Evolutionary conservation across 2,113 vertebrate species (phyloP).

Genomic region (Antigone vipio): DNA sequence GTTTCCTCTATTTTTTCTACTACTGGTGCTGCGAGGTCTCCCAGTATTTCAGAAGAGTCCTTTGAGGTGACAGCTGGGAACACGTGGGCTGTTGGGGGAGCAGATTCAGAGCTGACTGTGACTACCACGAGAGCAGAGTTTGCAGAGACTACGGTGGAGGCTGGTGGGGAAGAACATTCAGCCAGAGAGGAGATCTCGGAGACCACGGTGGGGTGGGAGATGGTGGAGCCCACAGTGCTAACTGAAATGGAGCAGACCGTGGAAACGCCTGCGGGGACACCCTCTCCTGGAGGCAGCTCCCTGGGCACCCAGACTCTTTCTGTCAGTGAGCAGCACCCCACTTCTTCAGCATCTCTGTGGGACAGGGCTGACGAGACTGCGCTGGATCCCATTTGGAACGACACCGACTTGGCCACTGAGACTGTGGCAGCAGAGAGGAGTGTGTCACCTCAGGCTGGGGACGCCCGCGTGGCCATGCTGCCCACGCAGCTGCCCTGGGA

Average conservation of each 20-base stretch:
- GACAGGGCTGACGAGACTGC: not conserved
- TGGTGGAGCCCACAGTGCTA: not conserved
- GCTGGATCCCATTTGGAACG: not conserved
- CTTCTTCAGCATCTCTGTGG: not conserved
- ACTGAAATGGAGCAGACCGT: not conserved
- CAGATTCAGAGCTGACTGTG: not conserved
- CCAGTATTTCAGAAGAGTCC: constrained; percentile 3
- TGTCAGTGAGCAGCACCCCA: not conserved
- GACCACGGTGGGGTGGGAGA: not conserved
- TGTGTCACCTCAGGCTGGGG: constrained; percentile 31
- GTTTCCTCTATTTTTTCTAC: constrained; percentile 44
- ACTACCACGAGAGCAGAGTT: not conserved
- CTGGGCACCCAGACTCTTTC: not conserved
- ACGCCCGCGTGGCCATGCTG: not conserved
- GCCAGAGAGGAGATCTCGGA: not conserved
- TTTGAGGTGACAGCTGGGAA: not conserved
- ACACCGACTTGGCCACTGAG: constrained; percentile 17
- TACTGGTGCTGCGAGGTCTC: not conserved
- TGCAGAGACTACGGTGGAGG: not conserved
- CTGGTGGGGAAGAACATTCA: constrained; percentile 16
- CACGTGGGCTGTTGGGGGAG: not conserved
- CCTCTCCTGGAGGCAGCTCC: not conserved
- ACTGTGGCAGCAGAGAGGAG: not conserved
- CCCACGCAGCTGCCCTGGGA: constrained; percentile 72
- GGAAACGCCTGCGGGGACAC: not conserved